phyloP scores from a whole-genome alignment of 1,140 invertebrate genomes.

The Halyomorpha halys region DNA sequence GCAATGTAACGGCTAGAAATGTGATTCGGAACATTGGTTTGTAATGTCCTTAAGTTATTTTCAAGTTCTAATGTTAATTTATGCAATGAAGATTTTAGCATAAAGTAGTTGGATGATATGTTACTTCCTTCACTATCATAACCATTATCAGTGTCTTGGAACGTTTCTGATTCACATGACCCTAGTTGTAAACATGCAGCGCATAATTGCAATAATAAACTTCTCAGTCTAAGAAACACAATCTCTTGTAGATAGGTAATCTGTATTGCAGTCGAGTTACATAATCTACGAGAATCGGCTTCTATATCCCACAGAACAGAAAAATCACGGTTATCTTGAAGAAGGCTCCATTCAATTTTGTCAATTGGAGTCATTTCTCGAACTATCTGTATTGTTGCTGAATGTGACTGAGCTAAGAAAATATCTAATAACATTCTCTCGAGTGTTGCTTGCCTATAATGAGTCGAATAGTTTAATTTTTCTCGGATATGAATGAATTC shows the following conservation, averaged over 20 bases:
- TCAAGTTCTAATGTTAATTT: slow-evolving; percentile 9
- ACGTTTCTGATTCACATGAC: neutral
- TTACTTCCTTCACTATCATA: slow-evolving; percentile 6
- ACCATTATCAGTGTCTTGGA: neutral
- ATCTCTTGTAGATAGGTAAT: slow-evolving; percentile 26
- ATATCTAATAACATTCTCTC: slow-evolving; percentile 72
- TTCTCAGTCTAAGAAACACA: slow-evolving; percentile 25
- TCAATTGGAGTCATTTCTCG: slow-evolving; percentile 44
- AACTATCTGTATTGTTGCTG: slow-evolving; percentile 33
- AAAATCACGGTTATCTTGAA: slow-evolving; percentile 50
- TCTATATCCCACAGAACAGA: slow-evolving; percentile 33
- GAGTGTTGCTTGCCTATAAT: slow-evolving; percentile 61
- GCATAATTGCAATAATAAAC: slow-evolving; percentile 24
- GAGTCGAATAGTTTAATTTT: slow-evolving; percentile 68
- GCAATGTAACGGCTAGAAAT: slow-evolving; percentile 19
- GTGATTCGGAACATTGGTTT: slow-evolving; percentile 17
- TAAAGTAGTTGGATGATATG: slow-evolving; percentile 1
- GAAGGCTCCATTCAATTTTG: slow-evolving; percentile 40
- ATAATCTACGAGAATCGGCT: slow-evolving; percentile 21
- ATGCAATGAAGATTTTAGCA: neutral
- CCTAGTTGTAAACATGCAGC: slow-evolving; percentile 11
- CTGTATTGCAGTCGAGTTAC: slow-evolving; percentile 16
- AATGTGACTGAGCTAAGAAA: slow-evolving; percentile 41
- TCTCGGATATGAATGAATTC: slow-evolving; percentile 81
- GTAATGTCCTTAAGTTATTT: slow-evolving; percentile 14